These are phyloP conservation scores for Caenorhabditis wallacei DNA, from an alignment of 2,888 invertebrate genomes.

Conservation along the genomic window DNA sequence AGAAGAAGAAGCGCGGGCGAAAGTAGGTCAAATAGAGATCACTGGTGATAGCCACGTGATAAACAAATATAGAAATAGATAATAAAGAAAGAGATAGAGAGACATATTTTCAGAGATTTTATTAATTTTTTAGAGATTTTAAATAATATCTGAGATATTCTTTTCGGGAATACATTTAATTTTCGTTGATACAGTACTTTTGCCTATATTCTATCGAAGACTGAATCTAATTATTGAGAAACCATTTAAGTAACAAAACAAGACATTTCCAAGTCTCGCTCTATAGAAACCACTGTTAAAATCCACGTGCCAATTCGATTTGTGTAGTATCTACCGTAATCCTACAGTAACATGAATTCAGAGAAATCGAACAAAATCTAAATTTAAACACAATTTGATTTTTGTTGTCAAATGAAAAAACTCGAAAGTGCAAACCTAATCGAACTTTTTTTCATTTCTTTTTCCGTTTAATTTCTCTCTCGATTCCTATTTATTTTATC, in stretches of 20 bases:
- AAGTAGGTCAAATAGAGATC: conserved; percentile 37
- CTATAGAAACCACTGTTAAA: no score
- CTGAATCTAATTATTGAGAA: no score
- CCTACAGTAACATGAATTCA: no score
- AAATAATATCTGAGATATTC: neutral
- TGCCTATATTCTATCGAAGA: no score
- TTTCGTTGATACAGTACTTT: no score
- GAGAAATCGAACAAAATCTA: neutral
- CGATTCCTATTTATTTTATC: conserved; percentile 26
- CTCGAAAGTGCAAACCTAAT: conserved; percentile 33
- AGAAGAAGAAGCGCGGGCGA: conserved; percentile 24
- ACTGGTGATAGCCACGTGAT: conserved; percentile 43
- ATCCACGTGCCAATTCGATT: no score
- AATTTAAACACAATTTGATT: conserved; percentile 5
- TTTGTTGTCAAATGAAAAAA: conserved; percentile 5
- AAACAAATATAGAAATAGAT: conserved; percentile 30
- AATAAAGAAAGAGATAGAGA: neutral
- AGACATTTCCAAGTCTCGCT: no score
- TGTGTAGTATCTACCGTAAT: no score
- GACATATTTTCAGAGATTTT: conserved; percentile 26
- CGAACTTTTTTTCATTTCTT: neutral
- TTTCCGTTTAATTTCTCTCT: neutral
- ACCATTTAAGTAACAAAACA: no score
- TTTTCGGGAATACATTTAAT: no score
- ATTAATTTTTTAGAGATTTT: conserved; percentile 1